Percentiles rank a stretch among this genome's conserved stretches.
Conservation (phyloP, 1,140 invertebrate genomes). For the Andricus grossulariae region DNA sequence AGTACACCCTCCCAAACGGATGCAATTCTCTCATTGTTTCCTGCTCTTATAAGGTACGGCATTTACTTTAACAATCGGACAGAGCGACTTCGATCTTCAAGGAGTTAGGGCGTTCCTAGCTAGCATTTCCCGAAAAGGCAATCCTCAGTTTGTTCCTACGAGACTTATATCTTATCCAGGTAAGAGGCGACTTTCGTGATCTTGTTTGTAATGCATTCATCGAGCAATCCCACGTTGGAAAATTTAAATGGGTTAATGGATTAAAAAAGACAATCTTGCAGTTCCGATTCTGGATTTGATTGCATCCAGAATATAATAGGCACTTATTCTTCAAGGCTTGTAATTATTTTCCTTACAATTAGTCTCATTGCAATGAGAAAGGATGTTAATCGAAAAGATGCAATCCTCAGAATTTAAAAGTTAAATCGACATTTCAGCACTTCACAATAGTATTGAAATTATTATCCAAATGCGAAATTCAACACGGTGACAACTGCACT, state of each 20-base stretch:
- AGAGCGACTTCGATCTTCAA: background rate
- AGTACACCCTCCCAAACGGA: background rate
- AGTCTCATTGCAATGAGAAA: background rate
- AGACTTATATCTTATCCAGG: slow-evolving; percentile 13
- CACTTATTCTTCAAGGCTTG: background rate
- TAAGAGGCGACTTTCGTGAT: slow-evolving; percentile 19
- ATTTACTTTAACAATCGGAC: slow-evolving; percentile 18
- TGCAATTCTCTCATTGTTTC: slow-evolving; percentile 20
- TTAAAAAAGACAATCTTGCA: background rate
- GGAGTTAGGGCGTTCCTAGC: slow-evolving; percentile 17
- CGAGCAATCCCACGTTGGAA: slow-evolving; percentile 20
- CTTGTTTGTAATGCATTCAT: slow-evolving; percentile 22
- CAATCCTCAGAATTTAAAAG: too few relatives aligned
- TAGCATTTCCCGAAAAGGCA: background rate
- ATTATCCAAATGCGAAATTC: too few relatives aligned
- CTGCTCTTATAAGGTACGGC: slow-evolving; percentile 4
- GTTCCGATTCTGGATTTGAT: background rate
- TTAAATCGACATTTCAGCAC: too few relatives aligned
- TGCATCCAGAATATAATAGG: background rate
- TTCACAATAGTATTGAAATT: too few relatives aligned
- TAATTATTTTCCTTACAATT: slow-evolving; percentile 8
- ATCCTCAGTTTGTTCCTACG: slow-evolving; percentile 18
- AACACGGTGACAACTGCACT: too few relatives aligned
- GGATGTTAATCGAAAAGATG: too few relatives aligned
- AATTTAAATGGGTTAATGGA: slow-evolving; percentile 24